Percentiles rank a stretch among this genome's conserved stretches.
phyloP scores from a whole-genome alignment of 2,888 invertebrate genomes.

The Agonum fuliginosum region DNA sequence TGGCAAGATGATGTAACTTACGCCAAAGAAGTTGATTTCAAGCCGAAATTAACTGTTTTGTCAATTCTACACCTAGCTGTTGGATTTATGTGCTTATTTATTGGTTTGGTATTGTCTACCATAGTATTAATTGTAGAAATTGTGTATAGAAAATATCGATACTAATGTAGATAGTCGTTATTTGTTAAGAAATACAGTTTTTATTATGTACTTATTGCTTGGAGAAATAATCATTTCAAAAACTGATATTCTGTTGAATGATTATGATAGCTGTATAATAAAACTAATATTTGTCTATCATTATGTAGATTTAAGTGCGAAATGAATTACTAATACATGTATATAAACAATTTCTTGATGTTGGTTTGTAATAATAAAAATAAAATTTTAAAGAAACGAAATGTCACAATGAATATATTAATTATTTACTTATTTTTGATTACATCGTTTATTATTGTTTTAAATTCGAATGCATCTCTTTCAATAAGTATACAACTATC shows the following conservation, averaged over 20 bases:
- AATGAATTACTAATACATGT: too few relatives aligned
- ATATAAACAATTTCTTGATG: background rate
- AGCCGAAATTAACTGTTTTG: background rate
- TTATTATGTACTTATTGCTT: background rate
- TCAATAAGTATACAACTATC: background rate
- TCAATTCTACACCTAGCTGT: background rate
- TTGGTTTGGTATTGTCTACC: background rate
- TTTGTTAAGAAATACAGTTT: background rate
- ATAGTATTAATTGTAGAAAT: slow-evolving; percentile 12
- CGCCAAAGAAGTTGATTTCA: background rate
- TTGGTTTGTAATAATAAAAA: too few relatives aligned
- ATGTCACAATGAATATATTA: background rate
- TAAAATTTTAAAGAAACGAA: background rate
- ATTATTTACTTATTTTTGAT: background rate
- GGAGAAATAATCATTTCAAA: too few relatives aligned
- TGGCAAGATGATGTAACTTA: background rate
- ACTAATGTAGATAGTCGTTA: background rate
- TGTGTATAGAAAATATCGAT: background rate
- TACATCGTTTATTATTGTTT: background rate
- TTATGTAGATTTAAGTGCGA: too few relatives aligned
- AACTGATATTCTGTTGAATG: too few relatives aligned
- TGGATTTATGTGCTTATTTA: slow-evolving; percentile 13
- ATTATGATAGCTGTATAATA: too few relatives aligned
- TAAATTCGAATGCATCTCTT: background rate
- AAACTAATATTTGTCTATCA: too few relatives aligned